Evolutionary conservation across 2,888 invertebrate species (phyloP), one percentile per base, ranked within the genome.

Genomic region (Julus scanicus): DNA sequence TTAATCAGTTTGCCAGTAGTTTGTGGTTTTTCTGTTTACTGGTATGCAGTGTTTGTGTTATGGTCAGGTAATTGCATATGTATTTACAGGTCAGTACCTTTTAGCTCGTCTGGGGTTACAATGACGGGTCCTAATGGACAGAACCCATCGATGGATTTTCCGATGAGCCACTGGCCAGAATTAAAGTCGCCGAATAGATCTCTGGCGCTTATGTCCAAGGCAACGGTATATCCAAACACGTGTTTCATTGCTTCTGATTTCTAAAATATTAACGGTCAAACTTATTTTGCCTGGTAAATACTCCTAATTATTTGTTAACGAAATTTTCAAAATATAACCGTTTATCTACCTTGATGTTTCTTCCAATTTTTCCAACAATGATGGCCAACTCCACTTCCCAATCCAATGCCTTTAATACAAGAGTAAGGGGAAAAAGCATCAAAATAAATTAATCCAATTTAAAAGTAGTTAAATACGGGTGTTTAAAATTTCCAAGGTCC

Each of bases 301-400:
- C 11, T 48, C 48, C 6, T 11, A 48, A 48, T 48, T 11, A 48
- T 11, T 8, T 48, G 5, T 48, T 5, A 5, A 48, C 48, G 48
- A 48, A 48, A 48, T 5, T 48, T 48, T 48, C 11, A 48, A 48
- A n/a, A 11, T 48, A 8, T 48, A 11, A 48, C 6, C 48, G 5
- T 48, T 48, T 48, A 48, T 11, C 48, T 90, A 91, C 92, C 88
- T 89, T 86, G 20, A 97, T 94, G 88, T 94, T 93, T 91, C 95
- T 95, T 0, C 95, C 96, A 90, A 93, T 93, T 91, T 95, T 95
- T 13, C 97, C 97, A 89, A 98, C 96, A 0, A 98, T 95, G 80
- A 97, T 95, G 0, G 95, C 96, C 84, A 98, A 91, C 91, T 98
- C 97, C 0, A 97, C 97, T 92, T 98, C 98, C 95, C 96, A 97